Conservation (phyloP, 2,888 invertebrate genomes). For the Drosophila buzzatii region DNA sequence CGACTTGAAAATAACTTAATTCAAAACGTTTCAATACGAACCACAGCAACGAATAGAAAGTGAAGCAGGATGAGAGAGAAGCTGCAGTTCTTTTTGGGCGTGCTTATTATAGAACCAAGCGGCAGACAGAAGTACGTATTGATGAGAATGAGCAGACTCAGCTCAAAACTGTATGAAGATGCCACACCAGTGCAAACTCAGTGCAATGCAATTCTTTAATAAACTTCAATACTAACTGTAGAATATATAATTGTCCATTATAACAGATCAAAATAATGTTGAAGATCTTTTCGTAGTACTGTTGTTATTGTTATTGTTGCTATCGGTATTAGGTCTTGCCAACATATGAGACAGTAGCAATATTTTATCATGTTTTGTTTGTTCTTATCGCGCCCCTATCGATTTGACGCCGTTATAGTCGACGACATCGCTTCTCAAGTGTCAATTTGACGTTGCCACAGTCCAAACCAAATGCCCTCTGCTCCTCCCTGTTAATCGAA, state of each 20-base stretch:
- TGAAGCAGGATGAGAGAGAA: constrained; percentile 5
- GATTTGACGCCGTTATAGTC: constrained; percentile 60
- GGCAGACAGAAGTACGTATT: constrained; percentile 37
- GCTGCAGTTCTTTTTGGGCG: constrained; percentile 7
- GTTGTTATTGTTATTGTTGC: constrained; percentile 44
- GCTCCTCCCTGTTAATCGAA: constrained; percentile 36
- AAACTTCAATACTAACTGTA: neutral
- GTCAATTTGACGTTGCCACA: constrained; percentile 57
- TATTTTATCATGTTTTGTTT: constrained; percentile 54
- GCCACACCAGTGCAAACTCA: neutral
- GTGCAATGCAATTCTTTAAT: neutral
- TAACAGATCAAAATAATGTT: neutral
- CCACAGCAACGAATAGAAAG: constrained; percentile 21
- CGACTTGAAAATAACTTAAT: constrained; percentile 66
- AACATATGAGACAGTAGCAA: constrained; percentile 3
- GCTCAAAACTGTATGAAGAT: constrained; percentile 16
- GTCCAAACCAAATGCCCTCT: constrained; percentile 1
- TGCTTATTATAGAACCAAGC: neutral
- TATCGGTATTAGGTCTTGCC: constrained; percentile 1
- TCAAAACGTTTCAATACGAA: constrained; percentile 56
- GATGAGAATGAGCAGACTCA: constrained; percentile 49
- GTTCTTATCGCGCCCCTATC: constrained; percentile 53
- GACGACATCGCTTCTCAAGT: constrained; percentile 50
- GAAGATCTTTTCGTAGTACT: constrained; percentile 43
- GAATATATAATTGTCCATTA: neutral